phyloP scores from a whole-genome alignment of 2,888 invertebrate genomes.

The Amblyjoppa fuscipennis region DNA sequence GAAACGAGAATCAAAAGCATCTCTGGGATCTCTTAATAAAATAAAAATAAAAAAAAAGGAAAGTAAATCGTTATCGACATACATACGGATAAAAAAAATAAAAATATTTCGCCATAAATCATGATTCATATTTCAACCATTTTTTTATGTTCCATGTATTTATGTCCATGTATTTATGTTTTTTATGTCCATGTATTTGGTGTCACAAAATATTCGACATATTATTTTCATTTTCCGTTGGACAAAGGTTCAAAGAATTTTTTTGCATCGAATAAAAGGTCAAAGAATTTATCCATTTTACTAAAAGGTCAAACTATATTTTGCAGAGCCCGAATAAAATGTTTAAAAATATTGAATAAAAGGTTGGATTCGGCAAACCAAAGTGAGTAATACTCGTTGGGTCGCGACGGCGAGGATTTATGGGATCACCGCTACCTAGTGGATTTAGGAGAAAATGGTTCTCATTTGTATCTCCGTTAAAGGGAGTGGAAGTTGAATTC shows the following conservation, averaged over 20 bases:
- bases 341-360: background rate
- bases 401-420: constrained; percentile 26
- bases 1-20: constrained; percentile 4
- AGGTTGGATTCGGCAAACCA: background rate
- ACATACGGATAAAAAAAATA: background rate
- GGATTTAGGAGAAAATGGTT: constrained; percentile 15
- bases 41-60: constrained; percentile 16
- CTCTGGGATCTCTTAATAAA: background rate
- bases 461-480: constrained; percentile 1
- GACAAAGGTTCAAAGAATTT: too few relatives aligned
- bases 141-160: too few relatives aligned
- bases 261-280: too few relatives aligned
- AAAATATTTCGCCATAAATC: background rate
- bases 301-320: too few relatives aligned
- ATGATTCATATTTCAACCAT: background rate
- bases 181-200: too few relatives aligned
- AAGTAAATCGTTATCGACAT: constrained; percentile 17
- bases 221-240: too few relatives aligned
- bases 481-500: constrained; percentile 14
- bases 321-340: background rate
- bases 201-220: too few relatives aligned
- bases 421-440: background rate
- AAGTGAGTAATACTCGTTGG: background rate
- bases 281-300: too few relatives aligned
- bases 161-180: too few relatives aligned